Percentiles rank a stretch among this genome's conserved stretches.
Conservation (phyloP, 2,888 invertebrate species). For the Netelia fuscicornis region DNA sequence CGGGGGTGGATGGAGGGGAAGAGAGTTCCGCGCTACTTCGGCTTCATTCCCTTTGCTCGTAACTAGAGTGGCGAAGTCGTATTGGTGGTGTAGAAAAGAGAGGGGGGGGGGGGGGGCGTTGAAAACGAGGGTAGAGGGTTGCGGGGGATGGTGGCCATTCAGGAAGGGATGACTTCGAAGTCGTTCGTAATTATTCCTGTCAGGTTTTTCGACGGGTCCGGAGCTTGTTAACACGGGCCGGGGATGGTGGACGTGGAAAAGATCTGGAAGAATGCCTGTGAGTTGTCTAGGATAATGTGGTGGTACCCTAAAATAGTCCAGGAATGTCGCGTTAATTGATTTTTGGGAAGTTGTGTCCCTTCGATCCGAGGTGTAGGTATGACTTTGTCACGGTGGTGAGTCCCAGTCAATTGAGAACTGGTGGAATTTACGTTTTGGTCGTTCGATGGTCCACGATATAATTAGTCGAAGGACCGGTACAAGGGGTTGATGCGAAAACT, state of each 20-base stretch:
- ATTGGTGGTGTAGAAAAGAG: neutral
- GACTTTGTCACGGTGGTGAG: neutral
- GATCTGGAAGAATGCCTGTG: slow-evolving; percentile 37
- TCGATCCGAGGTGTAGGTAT: neutral
- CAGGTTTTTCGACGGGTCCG: slow-evolving; percentile 33
- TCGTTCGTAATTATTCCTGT: slow-evolving; percentile 52
- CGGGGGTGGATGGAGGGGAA: neutral
- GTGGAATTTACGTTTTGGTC: neutral
- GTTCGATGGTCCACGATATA: slow-evolving; percentile 27
- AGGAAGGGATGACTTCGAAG: neutral
- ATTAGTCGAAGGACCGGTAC: slow-evolving; percentile 18
- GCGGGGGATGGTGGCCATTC: neutral
- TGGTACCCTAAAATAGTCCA: slow-evolving; percentile 6
- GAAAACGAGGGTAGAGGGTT: neutral
- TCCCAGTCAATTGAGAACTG: no score
- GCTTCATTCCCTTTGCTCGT: slow-evolving; percentile 22
- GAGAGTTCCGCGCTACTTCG: slow-evolving; percentile 7
- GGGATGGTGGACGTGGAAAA: slow-evolving; percentile 6
- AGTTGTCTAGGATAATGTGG: slow-evolving; percentile 18
- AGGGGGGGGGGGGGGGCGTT: neutral
- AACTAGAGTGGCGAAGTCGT: neutral
- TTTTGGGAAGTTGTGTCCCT: slow-evolving; percentile 30
- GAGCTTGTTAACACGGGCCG: slow-evolving; percentile 22
- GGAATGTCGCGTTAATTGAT: slow-evolving; percentile 52
- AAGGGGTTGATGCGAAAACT: neutral